These are phyloP conservation scores for Epizoanthus fatuus DNA, from an alignment of 92 coral and sea anemone species.

Conservation along the genomic window DNA sequence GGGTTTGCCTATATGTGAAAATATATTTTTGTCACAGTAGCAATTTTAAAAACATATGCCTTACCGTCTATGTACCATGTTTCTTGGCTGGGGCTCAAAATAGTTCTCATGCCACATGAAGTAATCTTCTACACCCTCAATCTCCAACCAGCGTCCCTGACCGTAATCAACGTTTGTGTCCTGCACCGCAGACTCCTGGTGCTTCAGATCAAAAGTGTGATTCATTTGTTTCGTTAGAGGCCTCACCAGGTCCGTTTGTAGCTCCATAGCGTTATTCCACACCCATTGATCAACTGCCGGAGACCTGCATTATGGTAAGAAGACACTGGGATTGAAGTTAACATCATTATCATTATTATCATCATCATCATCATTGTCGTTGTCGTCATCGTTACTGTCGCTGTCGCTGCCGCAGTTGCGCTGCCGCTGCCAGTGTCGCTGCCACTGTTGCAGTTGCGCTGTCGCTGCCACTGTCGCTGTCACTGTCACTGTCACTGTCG, in stretches of 20 bases:
- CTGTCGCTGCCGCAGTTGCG: no score
- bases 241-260: neutral
- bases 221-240: neutral
- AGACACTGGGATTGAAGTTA: neutral
- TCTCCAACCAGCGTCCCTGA: slow-evolving; percentile 78
- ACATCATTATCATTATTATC: neutral
- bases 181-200: slow-evolving; percentile 28
- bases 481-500: neutral
- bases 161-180: slow-evolving; percentile 75
- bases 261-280: neutral
- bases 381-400: no score
- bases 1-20: neutral
- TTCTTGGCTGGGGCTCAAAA: slow-evolving; percentile 66
- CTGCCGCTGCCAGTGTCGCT: no score
- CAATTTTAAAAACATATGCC: neutral
- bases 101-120: slow-evolving; percentile 86
- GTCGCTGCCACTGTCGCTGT: neutral
- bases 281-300: slow-evolving; percentile 1
- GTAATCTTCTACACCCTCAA: slow-evolving; percentile 91
- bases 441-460: neutral
- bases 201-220: neutral
- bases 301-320: neutral
- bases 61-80: slow-evolving; percentile 19
- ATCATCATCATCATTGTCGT: neutral
- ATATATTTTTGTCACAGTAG: neutral